A percentile compares a stretch with the other conserved stretches of the same genome.
Evolutionary conservation across 2,888 invertebrate species (phyloP).

Genomic region (Bedellia somnulentella): DNA sequence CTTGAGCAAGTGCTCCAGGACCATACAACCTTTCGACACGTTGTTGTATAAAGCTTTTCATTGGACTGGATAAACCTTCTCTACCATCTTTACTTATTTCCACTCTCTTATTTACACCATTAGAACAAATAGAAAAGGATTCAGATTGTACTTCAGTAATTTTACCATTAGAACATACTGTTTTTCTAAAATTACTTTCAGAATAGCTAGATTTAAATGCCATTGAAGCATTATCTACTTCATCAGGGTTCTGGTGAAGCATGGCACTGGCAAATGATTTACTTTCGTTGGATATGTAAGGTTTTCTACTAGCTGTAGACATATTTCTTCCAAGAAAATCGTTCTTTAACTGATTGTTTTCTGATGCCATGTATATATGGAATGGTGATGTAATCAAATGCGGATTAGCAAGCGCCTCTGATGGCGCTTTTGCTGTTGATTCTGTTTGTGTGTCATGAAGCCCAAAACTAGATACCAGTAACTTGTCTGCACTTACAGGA

Average conservation of each 20-base stretch:
- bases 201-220: slow-evolving; percentile 53
- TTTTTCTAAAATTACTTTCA: slow-evolving; percentile 47
- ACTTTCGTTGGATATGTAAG: slow-evolving; percentile 40
- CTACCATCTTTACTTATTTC: slow-evolving; percentile 54
- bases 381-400: slow-evolving; percentile 37
- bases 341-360: slow-evolving; percentile 51
- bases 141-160: slow-evolving; percentile 32
- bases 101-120: slow-evolving; percentile 42
- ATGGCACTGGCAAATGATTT: slow-evolving; percentile 45
- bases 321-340: slow-evolving; percentile 49
- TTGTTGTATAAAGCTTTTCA: slow-evolving; percentile 83
- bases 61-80: slow-evolving; percentile 47
- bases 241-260: slow-evolving; percentile 46
- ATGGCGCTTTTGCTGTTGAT: slow-evolving; percentile 53
- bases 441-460: slow-evolving; percentile 48
- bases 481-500: slow-evolving; percentile 53
- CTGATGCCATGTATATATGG: slow-evolving; percentile 51
- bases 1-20: slow-evolving; percentile 82
- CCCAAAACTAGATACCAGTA: slow-evolving; percentile 56
- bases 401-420: slow-evolving; percentile 53
- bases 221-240: slow-evolving; percentile 43
- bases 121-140: slow-evolving; percentile 50
- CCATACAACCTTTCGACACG: slow-evolving; percentile 87
- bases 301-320: slow-evolving; percentile 41
- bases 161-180: slow-evolving; percentile 34